A percentile compares a stretch with the other conserved stretches of the same genome.
Evolutionary conservation across 2,888 invertebrate genomes (phyloP).

Genomic region (Notocelia uddmanniana): DNA sequence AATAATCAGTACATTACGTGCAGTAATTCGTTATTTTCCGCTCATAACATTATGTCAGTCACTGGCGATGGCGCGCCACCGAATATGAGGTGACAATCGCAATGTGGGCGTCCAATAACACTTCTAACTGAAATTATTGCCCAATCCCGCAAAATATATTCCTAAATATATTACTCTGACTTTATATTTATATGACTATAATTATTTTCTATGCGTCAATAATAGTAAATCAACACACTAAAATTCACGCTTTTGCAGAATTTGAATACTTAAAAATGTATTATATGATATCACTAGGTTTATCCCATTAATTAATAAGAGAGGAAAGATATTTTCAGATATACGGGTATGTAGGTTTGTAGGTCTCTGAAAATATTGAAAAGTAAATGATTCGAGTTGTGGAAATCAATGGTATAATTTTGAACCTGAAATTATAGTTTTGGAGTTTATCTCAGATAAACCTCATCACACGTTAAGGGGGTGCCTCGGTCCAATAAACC

Average conservation of each 20-base stretch:
- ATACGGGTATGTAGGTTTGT: no score
- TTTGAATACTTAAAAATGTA: no score
- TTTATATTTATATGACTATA: background rate
- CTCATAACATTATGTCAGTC: slow-evolving; percentile 40
- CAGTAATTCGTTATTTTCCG: slow-evolving; percentile 28
- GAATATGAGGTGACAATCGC: slow-evolving; percentile 39
- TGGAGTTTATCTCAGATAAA: no score
- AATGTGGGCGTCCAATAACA: slow-evolving; percentile 37
- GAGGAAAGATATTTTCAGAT: no score
- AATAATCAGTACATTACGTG: slow-evolving; percentile 25
- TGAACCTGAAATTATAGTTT: no score
- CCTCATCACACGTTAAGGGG: no score
- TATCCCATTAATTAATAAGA: no score
- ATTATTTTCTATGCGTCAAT: background rate
- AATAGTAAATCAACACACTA: background rate
- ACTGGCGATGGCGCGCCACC: slow-evolving; percentile 4
- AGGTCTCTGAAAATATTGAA: no score
- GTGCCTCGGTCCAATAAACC: no score
- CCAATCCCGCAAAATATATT: slow-evolving; percentile 16
- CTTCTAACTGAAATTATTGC: slow-evolving; percentile 28
- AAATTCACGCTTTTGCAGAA: background rate
- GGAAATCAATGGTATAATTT: no score
- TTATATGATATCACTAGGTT: no score
- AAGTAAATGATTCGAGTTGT: no score
- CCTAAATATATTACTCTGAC: background rate